Conservation (phyloP, 2,888 invertebrate species). For the Seira ritae region DNA sequence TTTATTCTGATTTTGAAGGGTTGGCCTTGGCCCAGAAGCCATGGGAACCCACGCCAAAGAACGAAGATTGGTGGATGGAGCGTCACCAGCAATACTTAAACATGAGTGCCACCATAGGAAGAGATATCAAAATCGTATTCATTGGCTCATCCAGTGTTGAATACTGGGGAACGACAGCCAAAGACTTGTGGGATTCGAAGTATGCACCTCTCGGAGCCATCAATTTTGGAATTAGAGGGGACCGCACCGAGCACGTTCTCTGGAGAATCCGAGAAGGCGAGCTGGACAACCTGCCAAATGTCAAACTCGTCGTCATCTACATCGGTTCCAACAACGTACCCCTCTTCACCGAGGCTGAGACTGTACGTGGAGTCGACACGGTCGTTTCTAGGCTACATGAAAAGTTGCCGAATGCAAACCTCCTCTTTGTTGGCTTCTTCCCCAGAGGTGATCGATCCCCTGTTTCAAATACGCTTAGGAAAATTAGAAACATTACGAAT, state of each 20-base stretch:
- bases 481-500: slow-evolving; percentile 25
- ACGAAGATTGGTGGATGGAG: slow-evolving; percentile 63
- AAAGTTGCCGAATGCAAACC: slow-evolving; percentile 34
- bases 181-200: slow-evolving; percentile 40
- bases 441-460: slow-evolving; percentile 45
- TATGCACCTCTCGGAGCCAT: slow-evolving; percentile 67
- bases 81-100: slow-evolving; percentile 56
- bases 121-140: slow-evolving; percentile 63
- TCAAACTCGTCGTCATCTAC: slow-evolving; percentile 77
- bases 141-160: slow-evolving; percentile 71
- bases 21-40: slow-evolving; percentile 87
- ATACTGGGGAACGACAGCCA: slow-evolving; percentile 64
- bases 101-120: slow-evolving; percentile 48
- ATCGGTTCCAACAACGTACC: slow-evolving; percentile 78
- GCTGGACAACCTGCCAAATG: slow-evolving; percentile 76
- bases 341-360: slow-evolving; percentile 20
- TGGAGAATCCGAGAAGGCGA: slow-evolving; percentile 79
- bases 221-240: slow-evolving; percentile 75
- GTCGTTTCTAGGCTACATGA: slow-evolving; percentile 26
- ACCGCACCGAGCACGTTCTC: slow-evolving; percentile 78
- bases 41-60: slow-evolving; percentile 48
- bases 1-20: too few species aligned
- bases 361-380: slow-evolving; percentile 40
- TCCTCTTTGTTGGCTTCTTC: slow-evolving; percentile 37
- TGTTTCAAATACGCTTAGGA: slow-evolving; percentile 20